Percentiles rank a stretch among this genome's conserved stretches.
Evolutionary conservation across 2,888 invertebrate genomes (phyloP).

Genomic region (Heliconius cydno): DNA sequence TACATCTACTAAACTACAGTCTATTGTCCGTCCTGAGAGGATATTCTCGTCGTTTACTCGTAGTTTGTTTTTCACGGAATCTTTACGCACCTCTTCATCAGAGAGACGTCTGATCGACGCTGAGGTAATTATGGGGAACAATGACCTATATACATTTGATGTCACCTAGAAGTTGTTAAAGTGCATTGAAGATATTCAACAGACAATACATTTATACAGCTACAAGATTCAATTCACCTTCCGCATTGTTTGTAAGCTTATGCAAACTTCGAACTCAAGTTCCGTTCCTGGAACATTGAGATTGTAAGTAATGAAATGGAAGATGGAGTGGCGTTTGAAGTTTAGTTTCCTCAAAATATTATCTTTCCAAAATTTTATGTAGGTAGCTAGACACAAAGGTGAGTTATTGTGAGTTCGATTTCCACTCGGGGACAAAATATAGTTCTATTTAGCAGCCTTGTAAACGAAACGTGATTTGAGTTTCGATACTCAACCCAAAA

Average conservation of each 20-base stretch:
- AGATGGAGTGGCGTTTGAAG: not conserved
- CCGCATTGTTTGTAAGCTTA: not conserved
- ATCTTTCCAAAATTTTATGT: not conserved
- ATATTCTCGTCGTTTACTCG: conserved; percentile 51
- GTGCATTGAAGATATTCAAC: not conserved
- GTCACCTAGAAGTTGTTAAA: not conserved
- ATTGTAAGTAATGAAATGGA: not conserved
- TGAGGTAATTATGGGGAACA: conserved; percentile 40
- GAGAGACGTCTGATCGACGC: conserved; percentile 45
- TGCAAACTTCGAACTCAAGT: not conserved
- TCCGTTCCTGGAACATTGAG: not conserved
- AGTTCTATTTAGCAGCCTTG: too few species aligned
- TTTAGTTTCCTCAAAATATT: conserved; percentile 1
- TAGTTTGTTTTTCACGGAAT: conserved; percentile 53
- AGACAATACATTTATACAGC: not conserved
- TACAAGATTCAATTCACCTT: not conserved
- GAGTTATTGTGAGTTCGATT: too few species aligned
- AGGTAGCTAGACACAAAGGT: not conserved
- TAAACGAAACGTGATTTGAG: too few species aligned
- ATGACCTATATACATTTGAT: conserved; percentile 23
- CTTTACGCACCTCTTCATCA: conserved; percentile 50
- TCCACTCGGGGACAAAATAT: too few species aligned
- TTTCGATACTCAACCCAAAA: too few species aligned
- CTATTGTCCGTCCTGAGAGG: conserved; percentile 70
- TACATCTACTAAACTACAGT: conserved; percentile 69